Conservation (phyloP, 2,888 invertebrate genomes). For the Epistrophella euchroma region DNA sequence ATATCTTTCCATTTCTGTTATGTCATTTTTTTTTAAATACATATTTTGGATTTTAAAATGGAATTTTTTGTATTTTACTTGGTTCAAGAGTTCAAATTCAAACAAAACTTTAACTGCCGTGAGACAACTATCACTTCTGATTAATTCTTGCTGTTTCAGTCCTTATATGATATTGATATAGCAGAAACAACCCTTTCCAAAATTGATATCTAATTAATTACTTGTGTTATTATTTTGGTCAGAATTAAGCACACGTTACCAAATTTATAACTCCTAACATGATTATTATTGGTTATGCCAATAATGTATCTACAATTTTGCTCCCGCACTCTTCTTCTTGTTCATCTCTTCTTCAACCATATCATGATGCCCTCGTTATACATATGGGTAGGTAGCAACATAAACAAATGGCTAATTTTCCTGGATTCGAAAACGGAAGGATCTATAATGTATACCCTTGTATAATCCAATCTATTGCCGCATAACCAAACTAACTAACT, state of each 20-base stretch:
- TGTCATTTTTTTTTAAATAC: too few species aligned
- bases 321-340: conserved; percentile 19
- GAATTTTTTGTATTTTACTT: too few species aligned
- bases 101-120: too few species aligned
- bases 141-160: neutral
- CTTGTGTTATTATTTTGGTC: conserved; percentile 78
- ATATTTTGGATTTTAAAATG: too few species aligned
- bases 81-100: too few species aligned
- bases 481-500: conserved; percentile 42
- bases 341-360: neutral
- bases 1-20: too few species aligned
- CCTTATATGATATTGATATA: neutral
- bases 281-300: conserved; percentile 74
- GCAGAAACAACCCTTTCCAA: conserved; percentile 3
- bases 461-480: conserved; percentile 69
- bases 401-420: conserved; percentile 68
- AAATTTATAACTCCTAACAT: conserved; percentile 77
- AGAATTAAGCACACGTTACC: conserved; percentile 77
- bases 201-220: conserved; percentile 76
- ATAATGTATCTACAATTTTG: conserved; percentile 59
- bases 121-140: too few species aligned
- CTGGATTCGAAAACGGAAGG: conserved; percentile 50
- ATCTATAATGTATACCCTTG: conserved; percentile 54
- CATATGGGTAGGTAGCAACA: neutral
- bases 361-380: neutral